Conservation (phyloP, 2,797 vertebrate genomes). For the Cossypha polioptera region DNA sequence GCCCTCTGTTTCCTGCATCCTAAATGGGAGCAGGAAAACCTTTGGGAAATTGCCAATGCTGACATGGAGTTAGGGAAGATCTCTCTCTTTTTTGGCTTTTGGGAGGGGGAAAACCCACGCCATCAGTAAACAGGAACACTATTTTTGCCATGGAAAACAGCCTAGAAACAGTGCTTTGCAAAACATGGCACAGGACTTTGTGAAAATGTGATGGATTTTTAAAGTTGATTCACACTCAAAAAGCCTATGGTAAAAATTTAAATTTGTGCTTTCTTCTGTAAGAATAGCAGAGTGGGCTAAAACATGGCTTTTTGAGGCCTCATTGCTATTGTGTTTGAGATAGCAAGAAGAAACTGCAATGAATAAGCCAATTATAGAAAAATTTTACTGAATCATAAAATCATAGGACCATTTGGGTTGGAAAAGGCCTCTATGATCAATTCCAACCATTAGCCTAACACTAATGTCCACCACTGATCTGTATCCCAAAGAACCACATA, state of each 20-base stretch:
- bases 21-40: background rate
- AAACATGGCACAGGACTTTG: background rate
- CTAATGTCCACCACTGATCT: background rate
- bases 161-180: background rate
- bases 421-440: background rate
- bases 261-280: background rate
- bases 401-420: background rate
- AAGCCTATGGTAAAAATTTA: fast-evolving
- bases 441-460: background rate
- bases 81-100: background rate
- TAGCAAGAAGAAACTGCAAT: background rate
- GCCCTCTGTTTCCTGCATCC: background rate
- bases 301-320: background rate
- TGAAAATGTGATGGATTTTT: background rate
- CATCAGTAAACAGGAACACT: background rate
- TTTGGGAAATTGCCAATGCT: background rate
- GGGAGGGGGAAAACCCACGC: background rate
- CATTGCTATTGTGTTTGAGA: background rate
- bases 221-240: background rate
- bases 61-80: background rate
- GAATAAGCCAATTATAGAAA: background rate
- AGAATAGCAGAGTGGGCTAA: background rate
- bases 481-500: background rate
- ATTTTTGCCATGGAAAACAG: background rate
- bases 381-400: background rate